Evolutionary conservation across 2,113 vertebrate genomes (phyloP).

Genomic region (Prunella fulvescens): DNA sequence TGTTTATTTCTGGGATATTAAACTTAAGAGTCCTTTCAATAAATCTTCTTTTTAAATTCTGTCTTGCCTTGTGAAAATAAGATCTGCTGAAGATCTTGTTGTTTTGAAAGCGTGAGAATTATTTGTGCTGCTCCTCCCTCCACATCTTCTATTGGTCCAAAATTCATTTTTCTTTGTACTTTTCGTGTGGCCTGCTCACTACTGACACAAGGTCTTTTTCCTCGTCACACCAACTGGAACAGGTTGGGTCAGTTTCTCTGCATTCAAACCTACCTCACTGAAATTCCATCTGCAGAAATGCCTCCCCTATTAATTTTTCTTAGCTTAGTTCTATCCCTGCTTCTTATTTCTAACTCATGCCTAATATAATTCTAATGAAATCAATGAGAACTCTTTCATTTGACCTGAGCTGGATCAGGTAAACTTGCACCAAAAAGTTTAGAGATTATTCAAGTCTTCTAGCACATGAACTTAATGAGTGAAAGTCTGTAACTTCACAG

Average conservation of each 20-base stretch:
- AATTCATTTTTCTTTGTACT: not conserved
- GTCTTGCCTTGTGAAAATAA: not conserved
- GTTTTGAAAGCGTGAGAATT: not conserved
- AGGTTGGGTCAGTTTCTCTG: not conserved
- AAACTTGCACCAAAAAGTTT: not conserved
- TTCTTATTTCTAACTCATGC: not conserved
- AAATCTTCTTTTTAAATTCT: not conserved
- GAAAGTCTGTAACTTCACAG: not conserved
- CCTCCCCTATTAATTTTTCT: not conserved
- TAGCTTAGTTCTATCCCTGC: not conserved
- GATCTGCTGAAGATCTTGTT: not conserved
- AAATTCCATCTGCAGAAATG: not conserved
- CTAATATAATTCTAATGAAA: not conserved
- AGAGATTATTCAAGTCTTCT: not conserved
- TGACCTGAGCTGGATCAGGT: not conserved
- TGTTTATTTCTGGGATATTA: not conserved
- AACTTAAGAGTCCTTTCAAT: not conserved
- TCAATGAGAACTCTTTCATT: not conserved
- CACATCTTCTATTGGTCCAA: not conserved
- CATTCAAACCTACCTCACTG: not conserved
- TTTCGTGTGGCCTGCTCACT: not conserved
- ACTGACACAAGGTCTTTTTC: not conserved
- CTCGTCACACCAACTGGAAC: not conserved
- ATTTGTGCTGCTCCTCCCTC: not conserved
- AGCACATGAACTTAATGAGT: not conserved